phyloP scores from a whole-genome alignment of 2,797 vertebrate species.

The Botia almorhae region DNA sequence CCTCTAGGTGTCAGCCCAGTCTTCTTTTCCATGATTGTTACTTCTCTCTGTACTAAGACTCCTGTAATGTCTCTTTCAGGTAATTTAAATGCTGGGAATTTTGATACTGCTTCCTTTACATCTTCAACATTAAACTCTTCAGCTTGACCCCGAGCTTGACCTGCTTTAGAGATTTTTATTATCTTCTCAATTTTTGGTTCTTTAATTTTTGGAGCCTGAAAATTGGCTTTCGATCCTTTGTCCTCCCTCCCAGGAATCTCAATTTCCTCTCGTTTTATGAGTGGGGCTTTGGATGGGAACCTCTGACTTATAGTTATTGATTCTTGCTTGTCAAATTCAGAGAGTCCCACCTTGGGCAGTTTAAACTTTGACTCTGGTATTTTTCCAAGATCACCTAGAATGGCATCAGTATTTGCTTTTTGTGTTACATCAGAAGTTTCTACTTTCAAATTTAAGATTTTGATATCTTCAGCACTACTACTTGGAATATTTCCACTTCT shows the following conservation, averaged over 20 bases:
- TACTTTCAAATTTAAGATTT: conserved; percentile 39
- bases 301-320: conserved; percentile 53
- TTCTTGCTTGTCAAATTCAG: conserved; percentile 62
- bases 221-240: conserved; percentile 8
- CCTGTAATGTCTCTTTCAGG: conserved; percentile 76
- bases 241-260: conserved; percentile 68
- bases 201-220: conserved; percentile 48
- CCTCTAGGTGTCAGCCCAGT: conserved; percentile 72
- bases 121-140: conserved; percentile 76
- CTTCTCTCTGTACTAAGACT: conserved; percentile 75
- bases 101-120: conserved; percentile 80
- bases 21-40: conserved; percentile 77
- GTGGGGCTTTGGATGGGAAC: conserved; percentile 57
- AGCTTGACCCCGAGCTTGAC: conserved; percentile 63
- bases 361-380: conserved; percentile 66
- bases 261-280: conserved; percentile 75
- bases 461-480: conserved; percentile 22
- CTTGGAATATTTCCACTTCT: conserved; percentile 12
- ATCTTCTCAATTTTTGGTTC: conserved; percentile 61
- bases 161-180: conserved; percentile 49
- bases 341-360: conserved; percentile 68
- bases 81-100: conserved; percentile 78
- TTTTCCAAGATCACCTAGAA: conserved; percentile 58
- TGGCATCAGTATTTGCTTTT: conserved; percentile 51
- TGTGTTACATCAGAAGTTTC: conserved; percentile 45